Evolutionary conservation across 2,888 invertebrate genomes (phyloP), one percentile per base, ranked within the genome.

Genomic region (Agapostemon virescens): DNA sequence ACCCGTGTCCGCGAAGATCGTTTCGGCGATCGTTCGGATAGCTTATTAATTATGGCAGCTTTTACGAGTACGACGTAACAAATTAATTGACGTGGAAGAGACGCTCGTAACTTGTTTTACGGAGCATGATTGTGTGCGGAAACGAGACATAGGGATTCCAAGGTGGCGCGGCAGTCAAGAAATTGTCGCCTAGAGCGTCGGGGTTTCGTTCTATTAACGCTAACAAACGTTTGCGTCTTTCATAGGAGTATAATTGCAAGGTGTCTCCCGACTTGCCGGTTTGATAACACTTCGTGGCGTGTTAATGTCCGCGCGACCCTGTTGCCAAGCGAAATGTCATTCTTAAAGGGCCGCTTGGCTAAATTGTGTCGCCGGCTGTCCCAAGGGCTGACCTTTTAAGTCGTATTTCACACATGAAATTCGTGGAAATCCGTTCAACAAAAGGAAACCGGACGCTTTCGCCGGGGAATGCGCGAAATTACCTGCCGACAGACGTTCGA

Each of bases 291-390:
- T 15, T 17, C 20, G 26, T n/a, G 17, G n/a, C 9, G 33, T 61
- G n/a, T 30, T n/a, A 30, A 64, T 9, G 30, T 33, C 11, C 61
- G 23, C 9, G 61, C 17, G 36, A 63, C 71, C 63, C 23, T 71
- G 71, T 71, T 63, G 30, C 70, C 30, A 42, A 3, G 69, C 13
- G 64, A 78, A 79, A 70, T 36, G 45, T 69, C 55, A 58, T 79
- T 78, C 45, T 69, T 49, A 45, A 69, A 79, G 66, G 58, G 79
- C 30, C 69, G 64, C 26, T 7, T 20, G 30, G 79, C 67, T n/a
- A 52, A 81, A 79, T 79, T 70, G 79, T 81, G 81, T 74, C 81
- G 71, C 55, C 42, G 45, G 74, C 30, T 70, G 74, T 81, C 74
- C 74, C 71, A 69, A 81, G 79, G 79, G 81, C 70, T 70, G 63